phyloP scores from a whole-genome alignment of 2,797 vertebrate species.

The Phrynocephalus guinanensis region DNA sequence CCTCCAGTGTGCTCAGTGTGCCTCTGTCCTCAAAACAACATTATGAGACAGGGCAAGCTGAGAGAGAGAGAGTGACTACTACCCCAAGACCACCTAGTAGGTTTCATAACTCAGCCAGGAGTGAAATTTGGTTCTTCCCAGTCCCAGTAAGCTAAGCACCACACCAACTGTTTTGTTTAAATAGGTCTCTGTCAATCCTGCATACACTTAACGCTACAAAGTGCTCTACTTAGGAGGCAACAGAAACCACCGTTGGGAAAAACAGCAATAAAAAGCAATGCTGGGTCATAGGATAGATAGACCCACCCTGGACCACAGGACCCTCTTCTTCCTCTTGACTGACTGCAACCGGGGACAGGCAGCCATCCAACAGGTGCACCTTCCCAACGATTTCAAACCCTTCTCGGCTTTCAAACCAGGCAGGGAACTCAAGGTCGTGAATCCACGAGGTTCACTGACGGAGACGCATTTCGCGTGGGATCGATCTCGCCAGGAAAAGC shows the following conservation, averaged over 20 bases:
- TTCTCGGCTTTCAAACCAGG: no score
- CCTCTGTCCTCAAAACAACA: neutral
- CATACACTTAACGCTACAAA: neutral
- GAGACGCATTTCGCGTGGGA: no score
- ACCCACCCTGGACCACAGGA: neutral
- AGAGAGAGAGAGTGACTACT: neutral
- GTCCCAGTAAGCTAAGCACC: no score
- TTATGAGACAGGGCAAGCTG: neutral
- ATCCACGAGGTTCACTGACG: no score
- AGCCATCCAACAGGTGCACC: conserved; percentile 1
- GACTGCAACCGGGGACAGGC: neutral
- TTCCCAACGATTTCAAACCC: neutral
- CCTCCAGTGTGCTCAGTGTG: neutral
- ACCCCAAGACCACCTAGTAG: neutral
- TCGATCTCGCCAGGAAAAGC: no score
- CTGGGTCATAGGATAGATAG: neutral
- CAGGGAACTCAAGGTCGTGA: no score
- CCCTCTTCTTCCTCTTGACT: no score
- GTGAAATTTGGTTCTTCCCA: neutral
- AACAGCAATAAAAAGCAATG: neutral
- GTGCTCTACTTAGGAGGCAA: neutral
- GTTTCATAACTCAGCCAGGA: neutral
- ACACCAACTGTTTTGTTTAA: neutral
- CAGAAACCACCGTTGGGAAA: neutral
- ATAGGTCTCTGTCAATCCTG: neutral